Base-by-base conservation (phyloP, 2,113 vertebrate genomes). In the Ictidomys tridecemlineatus region DNA sequence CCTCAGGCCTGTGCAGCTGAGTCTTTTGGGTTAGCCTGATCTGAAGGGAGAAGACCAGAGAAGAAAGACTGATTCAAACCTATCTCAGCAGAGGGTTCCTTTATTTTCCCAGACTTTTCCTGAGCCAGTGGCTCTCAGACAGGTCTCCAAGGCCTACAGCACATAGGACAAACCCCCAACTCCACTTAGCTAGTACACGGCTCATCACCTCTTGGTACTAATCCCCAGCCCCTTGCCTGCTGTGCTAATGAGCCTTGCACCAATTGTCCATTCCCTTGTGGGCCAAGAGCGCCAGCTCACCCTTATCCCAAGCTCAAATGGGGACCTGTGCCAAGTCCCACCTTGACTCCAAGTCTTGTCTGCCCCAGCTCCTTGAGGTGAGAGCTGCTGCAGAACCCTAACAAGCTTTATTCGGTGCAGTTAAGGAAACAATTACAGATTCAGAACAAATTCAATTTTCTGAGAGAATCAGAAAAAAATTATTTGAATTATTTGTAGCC, bases 141-240 rank as follows among this genome's bases (percentile, higher is more conserved):
- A 70, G 5, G 28, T 67, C 51, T 88, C 28, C 34, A 45, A 37
- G 37, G 83, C 53, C 73, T 51, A 8, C 72, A 84, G 86, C 13
- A 51, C 45, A 73, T 8, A 32, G 56, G 48, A 85, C 42, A 74
- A 88, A 85, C 65, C 89, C 76, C 73, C 79, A 93, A 91, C 61
- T 79, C n/a, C 63, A 67, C 26, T 82, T 87, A 73, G 89, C 37
- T 72, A n/a, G 30, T 42, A 63, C 12, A 86, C 89, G 74, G 78
- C 84, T 95, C 51, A 93, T 96, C 95, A 96, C 30, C 73, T 45
- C 39, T 61, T 12, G 14, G 51, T 34, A 22, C 76, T 96, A 94
- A 96, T 95, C 93, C 74, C 61, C 39, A 51, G 56, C 34, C 6
- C 30, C 73, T 37, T 18, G 18, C 88, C 82, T 32, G 67, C 95